phyloP scores from a whole-genome alignment of 2,797 vertebrate genomes.

The Gallinago nigripennis region DNA sequence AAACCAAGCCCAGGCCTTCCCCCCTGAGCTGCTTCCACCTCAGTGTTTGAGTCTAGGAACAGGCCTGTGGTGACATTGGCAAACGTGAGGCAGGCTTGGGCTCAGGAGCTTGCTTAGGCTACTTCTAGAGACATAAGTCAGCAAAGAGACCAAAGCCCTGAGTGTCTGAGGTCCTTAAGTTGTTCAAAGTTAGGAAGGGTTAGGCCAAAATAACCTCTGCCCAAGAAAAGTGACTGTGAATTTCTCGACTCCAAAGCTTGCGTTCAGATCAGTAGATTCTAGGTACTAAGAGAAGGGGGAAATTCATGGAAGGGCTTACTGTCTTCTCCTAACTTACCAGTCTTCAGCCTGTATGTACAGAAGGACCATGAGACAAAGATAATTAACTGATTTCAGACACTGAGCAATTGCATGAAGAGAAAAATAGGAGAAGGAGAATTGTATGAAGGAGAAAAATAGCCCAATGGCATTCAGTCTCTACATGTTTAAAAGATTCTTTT shows the following conservation, averaged over 20 bases:
- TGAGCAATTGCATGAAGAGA: neutral
- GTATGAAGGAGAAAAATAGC: neutral
- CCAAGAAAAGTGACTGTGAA: neutral
- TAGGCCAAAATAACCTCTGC: neutral
- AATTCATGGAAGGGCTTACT: neutral
- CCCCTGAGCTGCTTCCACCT: rapidly evolving
- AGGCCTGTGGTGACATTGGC: neutral
- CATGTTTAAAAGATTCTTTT: neutral
- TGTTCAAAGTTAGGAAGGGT: neutral
- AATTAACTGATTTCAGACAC: conserved; percentile 12
- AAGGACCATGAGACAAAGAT: neutral
- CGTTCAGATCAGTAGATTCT: neutral
- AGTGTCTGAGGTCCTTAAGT: neutral
- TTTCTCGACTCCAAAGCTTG: neutral
- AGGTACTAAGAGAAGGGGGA: neutral
- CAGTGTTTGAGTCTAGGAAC: neutral
- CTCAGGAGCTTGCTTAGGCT: neutral
- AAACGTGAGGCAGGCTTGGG: rapidly evolving
- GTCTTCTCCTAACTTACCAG: neutral
- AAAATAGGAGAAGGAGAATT: no score
- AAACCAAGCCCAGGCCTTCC: neutral
- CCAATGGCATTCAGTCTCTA: neutral
- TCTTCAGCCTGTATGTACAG: neutral
- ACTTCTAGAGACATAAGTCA: neutral
- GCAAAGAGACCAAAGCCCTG: neutral